Evolutionary conservation across 2,113 vertebrate genomes (phyloP).

Genomic region (Muscicapa adusta): DNA sequence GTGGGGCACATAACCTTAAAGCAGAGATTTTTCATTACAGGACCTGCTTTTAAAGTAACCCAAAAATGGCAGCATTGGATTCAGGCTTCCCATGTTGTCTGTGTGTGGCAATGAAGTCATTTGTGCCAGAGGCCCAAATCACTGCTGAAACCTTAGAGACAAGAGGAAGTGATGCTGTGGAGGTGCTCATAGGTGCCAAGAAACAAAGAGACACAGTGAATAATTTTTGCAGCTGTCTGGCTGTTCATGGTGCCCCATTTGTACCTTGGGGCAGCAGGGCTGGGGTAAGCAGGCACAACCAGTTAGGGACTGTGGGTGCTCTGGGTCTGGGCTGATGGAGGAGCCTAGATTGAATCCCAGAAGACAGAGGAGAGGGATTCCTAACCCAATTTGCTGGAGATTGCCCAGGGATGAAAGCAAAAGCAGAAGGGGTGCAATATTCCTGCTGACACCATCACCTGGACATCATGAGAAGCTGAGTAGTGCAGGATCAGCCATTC

Average conservation of each 20-base stretch:
- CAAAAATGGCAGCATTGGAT: neutral
- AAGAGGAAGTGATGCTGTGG: neutral
- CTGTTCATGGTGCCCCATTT: neutral
- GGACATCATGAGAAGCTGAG: neutral
- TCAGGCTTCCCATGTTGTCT: neutral
- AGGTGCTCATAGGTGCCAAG: neutral
- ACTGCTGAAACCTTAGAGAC: neutral
- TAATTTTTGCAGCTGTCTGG: neutral
- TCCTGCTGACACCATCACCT: neutral
- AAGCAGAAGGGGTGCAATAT: neutral
- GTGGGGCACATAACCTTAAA: neutral
- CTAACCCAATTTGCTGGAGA: neutral
- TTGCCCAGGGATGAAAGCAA: neutral
- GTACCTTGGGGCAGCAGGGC: neutral
- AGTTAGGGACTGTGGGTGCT: neutral
- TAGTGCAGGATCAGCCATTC: neutral
- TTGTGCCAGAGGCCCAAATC: neutral
- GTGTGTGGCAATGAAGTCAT: neutral
- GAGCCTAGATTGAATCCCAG: neutral
- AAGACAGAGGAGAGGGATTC: neutral
- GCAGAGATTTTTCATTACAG: neutral
- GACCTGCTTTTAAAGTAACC: neutral
- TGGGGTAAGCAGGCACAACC: neutral
- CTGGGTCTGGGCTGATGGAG: neutral
- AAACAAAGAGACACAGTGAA: neutral